These are phyloP conservation scores for Pogonomyrmex barbatus DNA, from an alignment of 1,140 invertebrate genomes.

Conservation along the genomic window DNA sequence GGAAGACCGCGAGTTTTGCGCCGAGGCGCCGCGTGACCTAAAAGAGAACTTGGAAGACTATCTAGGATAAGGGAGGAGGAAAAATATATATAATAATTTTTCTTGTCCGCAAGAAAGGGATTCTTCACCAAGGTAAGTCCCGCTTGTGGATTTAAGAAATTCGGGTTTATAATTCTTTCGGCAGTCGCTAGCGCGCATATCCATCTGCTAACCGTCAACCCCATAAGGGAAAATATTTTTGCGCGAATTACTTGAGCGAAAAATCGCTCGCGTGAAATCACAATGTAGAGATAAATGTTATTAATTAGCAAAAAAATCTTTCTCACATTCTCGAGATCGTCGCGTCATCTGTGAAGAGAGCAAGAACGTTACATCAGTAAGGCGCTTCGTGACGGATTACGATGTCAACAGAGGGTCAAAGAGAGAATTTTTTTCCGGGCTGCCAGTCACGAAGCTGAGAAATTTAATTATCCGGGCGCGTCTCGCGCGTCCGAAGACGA, in stretches of 20 bases:
- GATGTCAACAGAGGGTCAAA: conserved; percentile 38
- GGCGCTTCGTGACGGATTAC: conserved; percentile 28
- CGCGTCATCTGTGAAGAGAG: not conserved
- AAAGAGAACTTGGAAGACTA: conserved; percentile 44
- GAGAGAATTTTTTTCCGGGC: conserved; percentile 27
- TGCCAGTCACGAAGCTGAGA: conserved; percentile 18
- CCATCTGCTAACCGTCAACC: not conserved
- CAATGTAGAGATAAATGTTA: conserved; percentile 16
- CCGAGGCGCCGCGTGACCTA: conserved; percentile 32
- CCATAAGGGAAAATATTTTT: not conserved
- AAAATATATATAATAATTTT: conserved; percentile 72
- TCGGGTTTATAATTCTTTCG: conserved; percentile 75
- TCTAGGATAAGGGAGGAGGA: not conserved
- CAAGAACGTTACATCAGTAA: not conserved
- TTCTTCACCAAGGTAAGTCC: conserved; percentile 78
- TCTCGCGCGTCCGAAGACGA: not conserved
- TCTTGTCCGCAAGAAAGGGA: conserved; percentile 28
- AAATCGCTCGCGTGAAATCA: not conserved
- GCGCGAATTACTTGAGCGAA: not conserved
- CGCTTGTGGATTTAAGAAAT: conserved; percentile 80
- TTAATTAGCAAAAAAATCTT: conserved; percentile 42
- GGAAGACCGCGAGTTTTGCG: conserved; percentile 35
- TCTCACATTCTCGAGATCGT: not conserved
- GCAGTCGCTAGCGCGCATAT: not conserved
- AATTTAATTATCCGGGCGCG: conserved; percentile 66